phyloP scores from a whole-genome alignment of 2,888 invertebrate species.

The Mythimna ferrago region DNA sequence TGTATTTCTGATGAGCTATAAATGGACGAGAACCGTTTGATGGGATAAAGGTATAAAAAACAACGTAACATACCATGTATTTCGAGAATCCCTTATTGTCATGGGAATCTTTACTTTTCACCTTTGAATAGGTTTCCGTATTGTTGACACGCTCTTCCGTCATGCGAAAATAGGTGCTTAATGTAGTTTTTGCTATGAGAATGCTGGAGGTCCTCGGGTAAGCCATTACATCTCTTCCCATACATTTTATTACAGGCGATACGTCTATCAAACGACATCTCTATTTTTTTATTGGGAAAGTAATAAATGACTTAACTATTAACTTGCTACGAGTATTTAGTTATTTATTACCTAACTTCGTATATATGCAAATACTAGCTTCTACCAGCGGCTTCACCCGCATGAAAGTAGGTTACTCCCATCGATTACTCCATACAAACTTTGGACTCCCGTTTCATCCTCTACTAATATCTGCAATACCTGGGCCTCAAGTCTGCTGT shows the following conservation, averaged over 20 bases:
- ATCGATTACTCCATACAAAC: no score
- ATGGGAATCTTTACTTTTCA: slow-evolving; percentile 44
- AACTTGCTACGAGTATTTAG: no score
- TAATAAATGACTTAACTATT: no score
- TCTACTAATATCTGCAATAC: no score
- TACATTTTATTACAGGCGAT: slow-evolving; percentile 21
- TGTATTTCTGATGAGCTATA: slow-evolving; percentile 27
- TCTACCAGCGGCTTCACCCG: no score
- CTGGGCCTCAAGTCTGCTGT: no score
- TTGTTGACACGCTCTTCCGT: slow-evolving; percentile 51
- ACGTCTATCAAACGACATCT: slow-evolving; percentile 9
- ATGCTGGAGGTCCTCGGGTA: slow-evolving; percentile 30
- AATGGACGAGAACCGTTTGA: slow-evolving; percentile 26
- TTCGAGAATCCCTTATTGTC: slow-evolving; percentile 43
- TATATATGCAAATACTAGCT: no score
- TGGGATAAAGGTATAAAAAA: slow-evolving; percentile 29
- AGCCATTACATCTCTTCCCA: slow-evolving; percentile 34
- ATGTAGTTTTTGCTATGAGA: slow-evolving; percentile 45
- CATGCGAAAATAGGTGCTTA: slow-evolving; percentile 49
- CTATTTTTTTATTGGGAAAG: no score
- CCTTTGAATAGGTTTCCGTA: slow-evolving; percentile 35
- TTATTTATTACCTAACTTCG: no score
- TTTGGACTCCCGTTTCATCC: no score
- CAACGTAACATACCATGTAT: slow-evolving; percentile 7
- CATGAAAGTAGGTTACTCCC: no score